A percentile compares a stretch with the other conserved stretches of the same genome.
phyloP scores from a whole-genome alignment of 2,888 invertebrate genomes.

The Trachelus stipa region DNA sequence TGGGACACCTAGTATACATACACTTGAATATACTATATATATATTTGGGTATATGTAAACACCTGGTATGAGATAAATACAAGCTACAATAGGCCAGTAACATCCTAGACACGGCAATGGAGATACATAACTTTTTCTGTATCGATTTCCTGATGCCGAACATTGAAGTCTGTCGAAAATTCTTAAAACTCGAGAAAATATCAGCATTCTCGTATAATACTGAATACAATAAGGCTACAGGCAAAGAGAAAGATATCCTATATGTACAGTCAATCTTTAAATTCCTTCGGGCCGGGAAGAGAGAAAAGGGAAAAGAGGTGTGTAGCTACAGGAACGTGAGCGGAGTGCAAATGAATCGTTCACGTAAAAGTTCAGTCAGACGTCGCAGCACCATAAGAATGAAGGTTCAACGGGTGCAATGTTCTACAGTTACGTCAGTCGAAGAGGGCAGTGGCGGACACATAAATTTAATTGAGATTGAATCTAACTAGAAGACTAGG shows the following conservation, averaged over 20 bases:
- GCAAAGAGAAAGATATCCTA: background rate
- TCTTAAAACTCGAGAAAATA: background rate
- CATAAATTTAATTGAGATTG: constrained; percentile 14
- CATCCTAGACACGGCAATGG: background rate
- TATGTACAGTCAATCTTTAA: background rate
- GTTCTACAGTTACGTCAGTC: constrained; percentile 11
- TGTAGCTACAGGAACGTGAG: background rate
- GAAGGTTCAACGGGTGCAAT: background rate
- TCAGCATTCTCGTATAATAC: background rate
- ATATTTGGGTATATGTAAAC: background rate
- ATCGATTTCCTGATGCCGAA: background rate
- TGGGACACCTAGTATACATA: too few relatives aligned
- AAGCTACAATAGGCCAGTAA: background rate
- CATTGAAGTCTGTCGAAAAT: background rate
- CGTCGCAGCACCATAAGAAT: background rate
- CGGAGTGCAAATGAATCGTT: background rate
- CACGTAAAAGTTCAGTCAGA: background rate
- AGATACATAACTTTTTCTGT: background rate
- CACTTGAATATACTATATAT: background rate
- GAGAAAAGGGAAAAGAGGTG: background rate
- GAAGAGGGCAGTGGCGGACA: constrained; percentile 12
- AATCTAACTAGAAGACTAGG: background rate
- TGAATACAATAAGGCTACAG: background rate
- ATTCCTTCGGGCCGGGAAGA: background rate
- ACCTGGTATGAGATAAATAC: background rate